Conservation (phyloP, 2,888 invertebrate genomes). For the Geophilus truncorum region DNA sequence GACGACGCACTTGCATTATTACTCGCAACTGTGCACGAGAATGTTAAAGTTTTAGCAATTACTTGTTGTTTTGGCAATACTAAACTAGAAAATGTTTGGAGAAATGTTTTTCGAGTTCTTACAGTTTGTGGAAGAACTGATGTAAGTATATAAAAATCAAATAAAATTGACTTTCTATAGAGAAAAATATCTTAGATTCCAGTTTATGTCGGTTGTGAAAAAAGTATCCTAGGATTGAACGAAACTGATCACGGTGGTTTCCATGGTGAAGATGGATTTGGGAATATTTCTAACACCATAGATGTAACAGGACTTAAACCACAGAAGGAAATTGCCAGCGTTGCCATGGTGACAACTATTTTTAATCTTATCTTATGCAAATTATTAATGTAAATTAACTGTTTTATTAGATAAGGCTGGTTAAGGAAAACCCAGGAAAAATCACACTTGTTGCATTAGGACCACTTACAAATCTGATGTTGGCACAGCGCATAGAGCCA, state of each 20-base stretch:
- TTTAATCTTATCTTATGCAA: not conserved
- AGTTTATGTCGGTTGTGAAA: slow-evolving; percentile 43
- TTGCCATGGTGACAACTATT: slow-evolving; percentile 40
- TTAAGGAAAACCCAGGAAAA: slow-evolving; percentile 42
- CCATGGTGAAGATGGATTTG: slow-evolving; percentile 39
- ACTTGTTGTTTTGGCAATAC: slow-evolving; percentile 47
- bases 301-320: slow-evolving; percentile 39
- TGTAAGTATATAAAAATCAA: not conserved
- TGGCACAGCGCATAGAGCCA: slow-evolving; percentile 49
- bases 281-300: slow-evolving; percentile 39
- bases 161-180: not conserved
- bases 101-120: slow-evolving; percentile 45
- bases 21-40: slow-evolving; percentile 43
- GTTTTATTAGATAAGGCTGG: not conserved
- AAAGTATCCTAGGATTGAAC: slow-evolving; percentile 38
- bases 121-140: slow-evolving; percentile 42
- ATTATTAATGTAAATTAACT: not conserved
- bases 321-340: slow-evolving; percentile 40
- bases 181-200: slow-evolving; percentile 40
- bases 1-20: slow-evolving; percentile 48
- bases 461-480: slow-evolving; percentile 51
- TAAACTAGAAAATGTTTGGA: slow-evolving; percentile 42
- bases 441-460: slow-evolving; percentile 47
- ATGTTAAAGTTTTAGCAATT: slow-evolving; percentile 45
- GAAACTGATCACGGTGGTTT: not conserved